phyloP scores from a whole-genome alignment of 1,140 invertebrate genomes.

The Zophobas morio region DNA sequence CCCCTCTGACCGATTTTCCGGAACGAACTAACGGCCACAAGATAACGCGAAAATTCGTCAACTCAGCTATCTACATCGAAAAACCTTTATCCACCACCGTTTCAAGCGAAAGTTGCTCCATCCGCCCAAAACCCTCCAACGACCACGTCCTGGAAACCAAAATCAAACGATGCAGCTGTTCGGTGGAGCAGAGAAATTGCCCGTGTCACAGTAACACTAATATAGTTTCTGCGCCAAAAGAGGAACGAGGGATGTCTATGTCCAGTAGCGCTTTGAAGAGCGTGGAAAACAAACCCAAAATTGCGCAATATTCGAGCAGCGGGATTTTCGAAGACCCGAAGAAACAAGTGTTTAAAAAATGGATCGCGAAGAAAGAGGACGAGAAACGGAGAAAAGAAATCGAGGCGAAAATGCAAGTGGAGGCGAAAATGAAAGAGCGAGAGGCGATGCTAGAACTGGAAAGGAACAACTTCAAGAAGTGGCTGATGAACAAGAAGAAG shows the following conservation, averaged over 20 bases:
- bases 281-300: too few relatives aligned
- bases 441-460: conserved; percentile 58
- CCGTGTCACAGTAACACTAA: conserved; percentile 48
- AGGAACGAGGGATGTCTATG: neutral
- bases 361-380: conserved; percentile 60
- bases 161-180: conserved; percentile 51
- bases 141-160: conserved; percentile 7
- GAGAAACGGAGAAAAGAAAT: conserved; percentile 54
- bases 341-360: conserved; percentile 58
- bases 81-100: conserved; percentile 52
- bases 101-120: conserved; percentile 19
- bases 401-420: conserved; percentile 51
- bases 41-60: conserved; percentile 58
- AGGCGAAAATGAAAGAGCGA: conserved; percentile 54
- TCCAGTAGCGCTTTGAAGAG: too few relatives aligned
- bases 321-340: conserved; percentile 42
- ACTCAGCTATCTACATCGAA: conserved; percentile 62
- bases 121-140: conserved; percentile 40
- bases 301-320: neutral
- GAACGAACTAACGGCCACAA: conserved; percentile 18
- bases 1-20: neutral
- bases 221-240: neutral
- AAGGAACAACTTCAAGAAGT: conserved; percentile 62
- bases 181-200: conserved; percentile 51
- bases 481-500: conserved; percentile 62